phyloP scores from a whole-genome alignment of 2,113 vertebrate species.

The Strigops habroptila region DNA sequence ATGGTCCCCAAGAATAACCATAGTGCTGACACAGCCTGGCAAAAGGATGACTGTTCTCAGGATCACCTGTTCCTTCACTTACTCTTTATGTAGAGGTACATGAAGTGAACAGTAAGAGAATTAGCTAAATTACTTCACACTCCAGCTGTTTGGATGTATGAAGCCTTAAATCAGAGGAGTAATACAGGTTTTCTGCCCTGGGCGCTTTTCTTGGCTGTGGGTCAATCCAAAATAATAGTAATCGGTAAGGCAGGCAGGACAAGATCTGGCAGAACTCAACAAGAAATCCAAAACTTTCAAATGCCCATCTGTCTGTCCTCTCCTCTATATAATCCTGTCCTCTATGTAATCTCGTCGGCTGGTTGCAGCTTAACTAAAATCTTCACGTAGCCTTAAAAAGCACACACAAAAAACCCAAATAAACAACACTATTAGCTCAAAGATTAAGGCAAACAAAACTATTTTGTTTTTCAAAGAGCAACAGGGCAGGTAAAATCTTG shows the following conservation, averaged over 20 bases:
- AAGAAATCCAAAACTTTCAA: background rate
- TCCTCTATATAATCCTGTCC: background rate
- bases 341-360: background rate
- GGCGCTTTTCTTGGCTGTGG: background rate
- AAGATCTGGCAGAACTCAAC: background rate
- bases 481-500: background rate
- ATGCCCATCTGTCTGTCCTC: background rate
- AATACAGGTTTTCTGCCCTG: background rate
- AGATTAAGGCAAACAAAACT: background rate
- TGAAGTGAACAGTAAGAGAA: background rate
- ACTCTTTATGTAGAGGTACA: background rate
- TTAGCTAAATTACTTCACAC: background rate
- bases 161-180: background rate
- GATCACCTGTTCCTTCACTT: background rate
- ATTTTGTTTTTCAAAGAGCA: background rate
- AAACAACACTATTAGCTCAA: background rate
- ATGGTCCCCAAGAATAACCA: background rate
- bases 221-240: background rate
- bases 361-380: background rate
- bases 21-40: rapidly evolving
- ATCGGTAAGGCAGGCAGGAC: background rate
- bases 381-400: background rate
- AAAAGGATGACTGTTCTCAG: background rate
- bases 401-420: background rate
- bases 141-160: background rate